These are phyloP conservation scores for Anser brachyrhynchus DNA, from an alignment of 2,113 vertebrate species.

Conservation along the genomic window DNA sequence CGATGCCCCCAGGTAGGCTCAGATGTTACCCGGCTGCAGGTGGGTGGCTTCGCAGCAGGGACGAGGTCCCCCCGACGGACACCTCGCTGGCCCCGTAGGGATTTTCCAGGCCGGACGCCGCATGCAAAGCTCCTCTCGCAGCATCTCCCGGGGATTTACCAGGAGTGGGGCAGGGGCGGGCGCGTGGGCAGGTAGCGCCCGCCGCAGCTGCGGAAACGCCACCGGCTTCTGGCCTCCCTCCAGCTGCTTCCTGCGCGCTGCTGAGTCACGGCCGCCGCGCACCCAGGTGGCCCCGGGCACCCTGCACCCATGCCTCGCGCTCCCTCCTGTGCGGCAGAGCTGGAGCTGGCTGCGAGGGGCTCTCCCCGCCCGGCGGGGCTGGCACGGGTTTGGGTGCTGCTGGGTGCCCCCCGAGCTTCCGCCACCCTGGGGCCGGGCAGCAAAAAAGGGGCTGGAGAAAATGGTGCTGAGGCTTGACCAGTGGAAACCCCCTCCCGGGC, in stretches of 20 bases:
- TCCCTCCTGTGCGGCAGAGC: rapidly evolving
- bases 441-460: not conserved
- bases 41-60: not conserved
- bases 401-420: not conserved
- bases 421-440: not conserved
- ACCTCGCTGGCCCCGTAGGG: not conserved
- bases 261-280: not conserved
- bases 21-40: rapidly evolving
- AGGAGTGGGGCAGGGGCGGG: not conserved
- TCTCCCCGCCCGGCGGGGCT: not conserved
- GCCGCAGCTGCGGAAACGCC: not conserved
- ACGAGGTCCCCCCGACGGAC: rapidly evolving
- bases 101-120: not conserved
- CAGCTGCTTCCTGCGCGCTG: constrained; percentile 26
- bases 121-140: constrained; percentile 21
- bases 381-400: not conserved
- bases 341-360: not conserved
- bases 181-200: not conserved
- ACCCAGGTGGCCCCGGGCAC: not conserved
- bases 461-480: not conserved
- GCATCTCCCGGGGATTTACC: not conserved
- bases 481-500: rapidly evolving
- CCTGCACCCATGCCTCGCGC: rapidly evolving
- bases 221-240: not conserved
- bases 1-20: constrained; percentile 49